phyloP scores from a whole-genome alignment of 2,797 vertebrate species.

The Columba guinea region DNA sequence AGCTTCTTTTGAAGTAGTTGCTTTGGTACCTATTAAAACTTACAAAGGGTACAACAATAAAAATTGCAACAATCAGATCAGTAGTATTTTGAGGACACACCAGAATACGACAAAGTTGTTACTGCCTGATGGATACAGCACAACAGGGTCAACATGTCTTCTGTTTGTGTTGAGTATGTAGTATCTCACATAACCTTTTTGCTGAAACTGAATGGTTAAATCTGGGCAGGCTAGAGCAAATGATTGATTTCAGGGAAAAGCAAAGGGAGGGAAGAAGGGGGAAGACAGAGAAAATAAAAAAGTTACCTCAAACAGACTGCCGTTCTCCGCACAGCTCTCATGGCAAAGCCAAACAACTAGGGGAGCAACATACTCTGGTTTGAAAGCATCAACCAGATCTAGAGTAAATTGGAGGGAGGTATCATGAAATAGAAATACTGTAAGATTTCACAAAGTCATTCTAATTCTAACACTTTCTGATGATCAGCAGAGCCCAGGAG shows the following conservation, averaged over 20 bases:
- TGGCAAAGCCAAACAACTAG: slow-evolving; percentile 96
- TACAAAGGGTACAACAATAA: not conserved
- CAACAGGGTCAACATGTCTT: not conserved
- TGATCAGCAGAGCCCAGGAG: not conserved
- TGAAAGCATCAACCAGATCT: slow-evolving; percentile 89
- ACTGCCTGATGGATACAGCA: not conserved
- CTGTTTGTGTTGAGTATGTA: not conserved
- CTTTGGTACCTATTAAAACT: not conserved
- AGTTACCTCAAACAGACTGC: slow-evolving; percentile 93
- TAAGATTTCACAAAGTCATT: not conserved
- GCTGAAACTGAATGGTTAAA: not conserved
- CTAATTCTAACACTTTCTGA: not conserved
- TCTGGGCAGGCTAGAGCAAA: not conserved
- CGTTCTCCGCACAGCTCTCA: slow-evolving; percentile 90
- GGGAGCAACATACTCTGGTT: slow-evolving; percentile 92
- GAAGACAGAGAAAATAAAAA: slow-evolving; percentile 10
- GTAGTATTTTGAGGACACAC: not conserved
- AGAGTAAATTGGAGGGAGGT: slow-evolving; percentile 33
- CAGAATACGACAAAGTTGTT: not conserved
- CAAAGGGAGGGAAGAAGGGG: not conserved
- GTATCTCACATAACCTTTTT: not conserved
- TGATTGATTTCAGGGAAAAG: not conserved
- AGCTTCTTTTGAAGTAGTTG: not conserved
- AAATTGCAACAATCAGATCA: not conserved
- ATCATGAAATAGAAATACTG: not conserved